Evolutionary conservation across 2,888 invertebrate genomes (phyloP).

Genomic region (Agonopterix heracliana): DNA sequence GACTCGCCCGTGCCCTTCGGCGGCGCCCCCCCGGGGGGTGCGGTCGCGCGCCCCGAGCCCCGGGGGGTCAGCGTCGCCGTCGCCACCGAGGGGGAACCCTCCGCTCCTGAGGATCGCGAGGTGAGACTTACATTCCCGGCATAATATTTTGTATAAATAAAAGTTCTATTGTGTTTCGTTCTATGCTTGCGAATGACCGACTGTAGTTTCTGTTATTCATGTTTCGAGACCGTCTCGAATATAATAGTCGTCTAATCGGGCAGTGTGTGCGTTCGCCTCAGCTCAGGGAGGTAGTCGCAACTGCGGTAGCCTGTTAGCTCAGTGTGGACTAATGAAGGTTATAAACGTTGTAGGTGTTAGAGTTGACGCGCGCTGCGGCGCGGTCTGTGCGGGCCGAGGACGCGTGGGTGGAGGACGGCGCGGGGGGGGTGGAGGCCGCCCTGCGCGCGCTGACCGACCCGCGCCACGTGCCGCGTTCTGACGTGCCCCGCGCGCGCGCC

Average conservation of each 20-base stretch:
- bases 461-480: constrained; percentile 12
- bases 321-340: too few species aligned
- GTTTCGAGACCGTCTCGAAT: too few species aligned
- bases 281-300: too few species aligned
- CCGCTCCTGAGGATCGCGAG: constrained; percentile 59
- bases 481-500: constrained; percentile 11
- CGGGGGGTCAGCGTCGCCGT: constrained; percentile 26
- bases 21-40: constrained; percentile 50
- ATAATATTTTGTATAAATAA: too few species aligned
- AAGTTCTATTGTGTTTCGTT: too few species aligned
- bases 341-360: constrained; percentile 10
- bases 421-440: constrained; percentile 13
- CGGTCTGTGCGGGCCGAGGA: constrained; percentile 55
- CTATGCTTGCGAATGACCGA: too few species aligned
- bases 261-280: too few species aligned
- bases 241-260: too few species aligned
- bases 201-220: too few species aligned
- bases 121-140: too few species aligned
- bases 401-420: constrained; percentile 51
- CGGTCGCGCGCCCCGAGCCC: constrained; percentile 41
- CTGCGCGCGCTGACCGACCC: constrained; percentile 14
- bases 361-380: constrained; percentile 22
- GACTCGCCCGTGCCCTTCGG: constrained; percentile 66
- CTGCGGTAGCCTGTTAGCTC: too few species aligned
- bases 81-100: constrained; percentile 20